Conservation (phyloP, 2,888 invertebrate genomes). For the Parnassius glacialis region DNA sequence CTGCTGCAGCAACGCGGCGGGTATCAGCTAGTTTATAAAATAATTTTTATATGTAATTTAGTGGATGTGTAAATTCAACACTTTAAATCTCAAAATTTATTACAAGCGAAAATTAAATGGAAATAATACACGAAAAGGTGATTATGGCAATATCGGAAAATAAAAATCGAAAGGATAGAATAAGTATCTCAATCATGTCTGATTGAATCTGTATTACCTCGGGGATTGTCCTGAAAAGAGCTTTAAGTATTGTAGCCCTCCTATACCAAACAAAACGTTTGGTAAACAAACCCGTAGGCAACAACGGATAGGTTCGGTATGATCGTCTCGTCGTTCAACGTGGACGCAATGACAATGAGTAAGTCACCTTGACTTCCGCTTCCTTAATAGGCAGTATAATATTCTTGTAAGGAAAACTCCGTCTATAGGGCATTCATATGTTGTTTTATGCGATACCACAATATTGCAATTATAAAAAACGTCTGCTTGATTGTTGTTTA, state of each 20-base stretch:
- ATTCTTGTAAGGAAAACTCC: conserved; percentile 18
- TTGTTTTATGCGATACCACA: background rate
- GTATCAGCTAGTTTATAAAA: no score
- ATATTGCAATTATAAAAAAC: background rate
- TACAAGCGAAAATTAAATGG: no score
- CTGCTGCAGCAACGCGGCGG: no score
- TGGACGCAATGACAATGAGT: conserved; percentile 39
- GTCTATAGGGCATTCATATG: conserved; percentile 11
- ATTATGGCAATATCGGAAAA: no score
- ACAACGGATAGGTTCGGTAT: conserved; percentile 29
- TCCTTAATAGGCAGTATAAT: conserved; percentile 35
- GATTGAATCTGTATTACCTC: no score
- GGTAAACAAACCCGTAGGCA: conserved; percentile 18
- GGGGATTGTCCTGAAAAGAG: background rate
- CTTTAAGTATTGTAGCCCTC: conserved; percentile 24
- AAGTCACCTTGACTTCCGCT: conserved; percentile 41
- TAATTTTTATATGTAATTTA: no score
- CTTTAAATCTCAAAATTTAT: no score
- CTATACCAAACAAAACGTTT: conserved; percentile 7
- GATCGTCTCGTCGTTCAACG: conserved; percentile 34
- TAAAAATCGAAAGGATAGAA: no score
- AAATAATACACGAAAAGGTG: no score
- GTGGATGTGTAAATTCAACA: no score
- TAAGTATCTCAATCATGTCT: no score
- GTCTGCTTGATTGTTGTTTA: background rate